Conservation (phyloP, 2,888 invertebrate genomes). For the Mystacides longicornis region DNA sequence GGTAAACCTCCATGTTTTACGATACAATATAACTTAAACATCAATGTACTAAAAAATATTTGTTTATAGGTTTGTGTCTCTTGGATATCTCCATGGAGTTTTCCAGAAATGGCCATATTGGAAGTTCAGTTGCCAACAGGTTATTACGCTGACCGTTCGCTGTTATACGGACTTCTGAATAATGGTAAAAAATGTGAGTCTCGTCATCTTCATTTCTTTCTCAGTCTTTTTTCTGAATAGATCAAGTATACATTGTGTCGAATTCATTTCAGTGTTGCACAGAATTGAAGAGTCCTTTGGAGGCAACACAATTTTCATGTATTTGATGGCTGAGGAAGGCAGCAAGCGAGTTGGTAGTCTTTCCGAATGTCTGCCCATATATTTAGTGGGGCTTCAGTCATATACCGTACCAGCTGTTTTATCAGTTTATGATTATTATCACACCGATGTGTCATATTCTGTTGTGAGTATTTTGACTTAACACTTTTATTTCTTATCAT, state of each 20-base stretch:
- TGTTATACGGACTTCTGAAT: conserved; percentile 48
- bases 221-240: too few relatives aligned
- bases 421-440: conserved; percentile 58
- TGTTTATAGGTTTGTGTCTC: conserved; percentile 36
- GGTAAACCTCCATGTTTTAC: conserved; percentile 28
- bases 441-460: conserved; percentile 36
- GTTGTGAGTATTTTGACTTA: too few relatives aligned
- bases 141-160: conserved; percentile 51
- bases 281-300: conserved; percentile 38
- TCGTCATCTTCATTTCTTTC: too few relatives aligned
- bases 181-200: conserved; percentile 38
- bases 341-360: neutral
- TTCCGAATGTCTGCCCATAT: conserved; percentile 33
- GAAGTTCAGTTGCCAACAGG: conserved; percentile 59
- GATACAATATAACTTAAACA: neutral
- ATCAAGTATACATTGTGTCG: neutral
- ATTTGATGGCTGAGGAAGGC: conserved; percentile 30
- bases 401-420: conserved; percentile 46
- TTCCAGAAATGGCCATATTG: conserved; percentile 51
- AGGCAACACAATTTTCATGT: conserved; percentile 35
- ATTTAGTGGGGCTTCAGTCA: conserved; percentile 36
- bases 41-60: neutral
- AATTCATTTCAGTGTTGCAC: conserved; percentile 34
- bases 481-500: neutral
- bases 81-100: conserved; percentile 32